A percentile compares a stretch with the other conserved stretches of the same genome.
phyloP scores from a whole-genome alignment of 2,797 vertebrate genomes.

The Acanthurus leucopareius region DNA sequence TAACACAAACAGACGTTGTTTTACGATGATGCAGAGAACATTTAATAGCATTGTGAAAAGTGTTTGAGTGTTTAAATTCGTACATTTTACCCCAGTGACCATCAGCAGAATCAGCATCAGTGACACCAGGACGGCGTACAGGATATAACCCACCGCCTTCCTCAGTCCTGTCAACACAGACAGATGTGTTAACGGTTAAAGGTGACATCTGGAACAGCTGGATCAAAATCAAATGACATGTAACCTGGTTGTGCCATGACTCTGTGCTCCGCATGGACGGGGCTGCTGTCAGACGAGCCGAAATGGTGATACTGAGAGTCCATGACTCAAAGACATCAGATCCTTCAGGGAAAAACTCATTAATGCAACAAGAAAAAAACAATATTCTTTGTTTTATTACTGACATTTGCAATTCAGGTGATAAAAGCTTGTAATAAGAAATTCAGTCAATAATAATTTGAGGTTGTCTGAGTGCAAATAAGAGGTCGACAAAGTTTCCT shows the following conservation, averaged over 20 bases:
- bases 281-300: conserved; percentile 29
- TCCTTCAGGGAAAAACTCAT: neutral
- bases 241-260: conserved; percentile 47
- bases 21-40: too few relatives aligned
- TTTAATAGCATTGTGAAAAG: too few relatives aligned
- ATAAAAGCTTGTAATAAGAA: neutral
- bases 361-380: neutral
- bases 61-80: neutral
- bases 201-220: neutral
- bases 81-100: conserved; percentile 82
- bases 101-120: conserved; percentile 79
- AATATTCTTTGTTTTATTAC: fast-evolving
- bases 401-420: neutral
- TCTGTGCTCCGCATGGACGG: neutral
- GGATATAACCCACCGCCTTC: conserved; percentile 55
- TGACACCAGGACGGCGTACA: conserved; percentile 72
- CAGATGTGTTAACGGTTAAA: neutral
- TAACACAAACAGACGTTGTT: neutral
- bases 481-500: conserved; percentile 20
- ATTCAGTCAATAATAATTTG: neutral
- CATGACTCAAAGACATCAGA: conserved; percentile 62
- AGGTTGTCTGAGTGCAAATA: conserved; percentile 9
- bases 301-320: conserved; percentile 75
- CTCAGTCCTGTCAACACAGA: conserved; percentile 62
- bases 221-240: neutral